Evolutionary conservation across 1,140 invertebrate species (phyloP), one percentile per base, ranked within the genome.

Genomic region (Neodiprion fabricii): DNA sequence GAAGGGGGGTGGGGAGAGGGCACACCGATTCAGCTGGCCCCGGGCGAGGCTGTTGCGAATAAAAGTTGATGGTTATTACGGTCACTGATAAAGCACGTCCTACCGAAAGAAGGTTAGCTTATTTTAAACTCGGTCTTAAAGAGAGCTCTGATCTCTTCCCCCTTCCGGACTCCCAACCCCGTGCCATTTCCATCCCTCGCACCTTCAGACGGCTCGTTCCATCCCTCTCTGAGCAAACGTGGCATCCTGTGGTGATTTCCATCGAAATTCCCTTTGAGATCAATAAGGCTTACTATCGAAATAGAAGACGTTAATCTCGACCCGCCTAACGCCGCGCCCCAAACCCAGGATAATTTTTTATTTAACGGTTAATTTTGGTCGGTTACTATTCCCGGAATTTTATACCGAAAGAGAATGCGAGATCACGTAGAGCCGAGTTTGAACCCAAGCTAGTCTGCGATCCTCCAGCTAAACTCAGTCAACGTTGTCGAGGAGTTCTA

Each of bases 1-100:
- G 11, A 9, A 9, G 9, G 53, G n/a, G n/a, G 53, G 53, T 5
- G 4, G n/a, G 53, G 9, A 9, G 9, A 5, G 28, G 28, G 28
- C 7, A 14, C 40, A 53, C 47, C 72, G 72, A 74, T 74, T 74
- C 48, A 74, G 72, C 61, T 67, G 40, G 67, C 66, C 65, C 47
- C 61, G 66, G 53, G 66, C 67, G 50, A 48, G 67, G 67, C 68
- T 74, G 72, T 74, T 67, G 68, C 61, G 48, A 74, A 67, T 74
- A 69, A 74, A 74, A 74, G 67, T 74, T 74, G 72, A 74, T 74
- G 65, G 67, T 74, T 74, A 74, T 74, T 47, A 67, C 65, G 67
- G 72, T n/a, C 23, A 48, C 72, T 67, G 72, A 48, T 74, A 67
- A 74, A 65, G 67, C 67, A 67, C 48, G 67, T 49, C 48, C 53